Percentiles rank a stretch among this genome's conserved stretches.
Conservation (phyloP, 2,888 invertebrate genomes). For the Tetragonula carbonaria region DNA sequence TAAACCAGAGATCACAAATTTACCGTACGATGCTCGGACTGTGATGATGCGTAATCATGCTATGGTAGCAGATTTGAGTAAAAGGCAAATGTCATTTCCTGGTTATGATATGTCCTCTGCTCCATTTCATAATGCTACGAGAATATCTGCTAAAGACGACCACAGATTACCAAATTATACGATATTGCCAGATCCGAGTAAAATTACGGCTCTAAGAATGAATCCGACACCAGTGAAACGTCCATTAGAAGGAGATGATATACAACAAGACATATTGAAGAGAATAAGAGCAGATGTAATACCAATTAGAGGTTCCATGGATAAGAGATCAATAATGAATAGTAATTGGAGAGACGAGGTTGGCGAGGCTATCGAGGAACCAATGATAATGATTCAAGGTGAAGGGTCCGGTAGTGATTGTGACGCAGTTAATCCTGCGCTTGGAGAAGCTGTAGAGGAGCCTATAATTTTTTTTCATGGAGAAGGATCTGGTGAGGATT, state of each 20-base stretch:
- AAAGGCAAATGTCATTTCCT: constrained; percentile 78
- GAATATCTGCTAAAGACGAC: constrained; percentile 76
- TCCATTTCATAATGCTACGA: constrained; percentile 73
- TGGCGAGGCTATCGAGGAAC: constrained; percentile 90
- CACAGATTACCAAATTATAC: constrained; percentile 80
- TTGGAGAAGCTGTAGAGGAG: constrained; percentile 91
- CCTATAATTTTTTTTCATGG: constrained; percentile 89
- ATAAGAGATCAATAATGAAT: constrained; percentile 70
- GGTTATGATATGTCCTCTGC: constrained; percentile 76
- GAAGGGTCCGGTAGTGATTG: constrained; percentile 89
- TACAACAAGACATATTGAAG: constrained; percentile 76
- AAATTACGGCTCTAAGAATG: constrained; percentile 79
- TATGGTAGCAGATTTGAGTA: constrained; percentile 81
- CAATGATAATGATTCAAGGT: constrained; percentile 89
- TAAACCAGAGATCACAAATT: constrained; percentile 74
- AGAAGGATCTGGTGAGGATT: constrained; percentile 90
- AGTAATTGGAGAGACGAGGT: constrained; percentile 82
- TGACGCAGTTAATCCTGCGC: constrained; percentile 84
- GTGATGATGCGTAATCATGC: constrained; percentile 80
- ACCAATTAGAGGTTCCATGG: constrained; percentile 74
- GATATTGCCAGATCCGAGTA: constrained; percentile 81
- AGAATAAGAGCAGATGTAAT: constrained; percentile 78
- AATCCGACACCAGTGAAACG: constrained; percentile 72
- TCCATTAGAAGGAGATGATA: constrained; percentile 73
- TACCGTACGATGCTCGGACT: constrained; percentile 77